A percentile compares a stretch with the other conserved stretches of the same genome.
These are phyloP conservation scores for Agapornis canus DNA, from an alignment of 2,797 vertebrate genomes.

Conservation along the genomic window DNA sequence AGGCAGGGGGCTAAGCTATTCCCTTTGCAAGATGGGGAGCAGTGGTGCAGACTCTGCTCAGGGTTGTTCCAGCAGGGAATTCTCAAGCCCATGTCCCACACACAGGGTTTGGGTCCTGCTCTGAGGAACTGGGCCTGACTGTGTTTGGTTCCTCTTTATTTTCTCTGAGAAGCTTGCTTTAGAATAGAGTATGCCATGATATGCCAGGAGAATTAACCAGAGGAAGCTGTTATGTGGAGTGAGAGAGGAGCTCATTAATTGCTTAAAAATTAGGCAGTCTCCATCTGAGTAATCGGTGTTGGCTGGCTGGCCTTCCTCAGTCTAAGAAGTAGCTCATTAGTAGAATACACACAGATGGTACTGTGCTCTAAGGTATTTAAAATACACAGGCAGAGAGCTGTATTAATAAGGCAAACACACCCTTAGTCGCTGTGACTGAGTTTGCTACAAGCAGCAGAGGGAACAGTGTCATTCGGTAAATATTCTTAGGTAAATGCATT, in stretches of 20 bases:
- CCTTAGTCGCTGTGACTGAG: not conserved
- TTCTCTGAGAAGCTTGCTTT: not conserved
- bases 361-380: conserved; percentile 70
- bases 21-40: not conserved
- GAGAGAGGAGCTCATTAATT: conserved; percentile 67
- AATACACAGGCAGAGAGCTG: conserved; percentile 55
- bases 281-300: conserved; percentile 71
- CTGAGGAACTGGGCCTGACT: not conserved
- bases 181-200: not conserved
- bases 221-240: conserved; percentile 48
- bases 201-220: conserved; percentile 49
- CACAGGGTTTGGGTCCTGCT: not conserved
- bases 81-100: not conserved
- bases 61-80: not conserved
- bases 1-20: not conserved
- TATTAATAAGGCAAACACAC: conserved; percentile 66
- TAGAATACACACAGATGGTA: conserved; percentile 74
- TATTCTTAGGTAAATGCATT: conserved; percentile 57
- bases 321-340: conserved; percentile 71
- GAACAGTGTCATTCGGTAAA: conserved; percentile 50
- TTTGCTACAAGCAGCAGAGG: conserved; percentile 24
- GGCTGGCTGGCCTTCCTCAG: conserved; percentile 65
- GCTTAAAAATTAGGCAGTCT: conserved; percentile 71
- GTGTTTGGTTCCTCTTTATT: not conserved
- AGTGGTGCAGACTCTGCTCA: fast-evolving